Base-by-base conservation (phyloP, 2,888 invertebrate species). In the Conops quadrifasciatus region DNA sequence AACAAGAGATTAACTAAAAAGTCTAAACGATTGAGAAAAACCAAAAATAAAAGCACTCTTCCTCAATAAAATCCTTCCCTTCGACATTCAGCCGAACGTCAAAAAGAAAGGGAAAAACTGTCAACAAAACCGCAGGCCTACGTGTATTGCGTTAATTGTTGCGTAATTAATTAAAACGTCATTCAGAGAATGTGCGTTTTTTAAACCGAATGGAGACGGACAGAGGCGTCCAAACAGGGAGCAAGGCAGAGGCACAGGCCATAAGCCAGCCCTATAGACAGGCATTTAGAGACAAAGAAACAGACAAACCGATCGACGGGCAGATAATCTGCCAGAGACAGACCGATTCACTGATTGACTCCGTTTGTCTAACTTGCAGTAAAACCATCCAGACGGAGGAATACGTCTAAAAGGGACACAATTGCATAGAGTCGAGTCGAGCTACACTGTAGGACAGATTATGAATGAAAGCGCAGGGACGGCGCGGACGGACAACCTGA, bases 101-200 rank as follows among this genome's bases (percentile, higher is more conserved):
- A 24, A 24, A 28, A 16, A 59, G 4, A 59, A 24, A 49, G 36
- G 43, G 21, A 21, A 15, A 19, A 62, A 62, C 43, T 45, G 7
- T n/a, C 53, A 26, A 19, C 65, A 43, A 67, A 53, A 43, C 26
- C 49, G 36, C 60, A 19, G 11, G 21, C 71, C 30, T 43, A 47
- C 56, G 58, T 45, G 56, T 56, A 67, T 60, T 51, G 59, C 66
- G 69, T 63, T 73, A 73, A 74, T 74, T 74, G 73, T 73, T 74
- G 68, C 70, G 73, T 71, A 74, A 74, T 74, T 72, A 74, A 73
- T 74, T 73, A 73, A 74, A 73, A 62, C 68, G 67, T 65, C 71
- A 74, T 74, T 73, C 73, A 73, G 64, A 74, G 69, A 64, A 60
- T 66, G 69, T 71, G 64, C n/a, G 28, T 28, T 49, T 49, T n/a